These are phyloP conservation scores for Polylopha cassiicola DNA, from an alignment of 2,888 invertebrate species.

Conservation along the genomic window DNA sequence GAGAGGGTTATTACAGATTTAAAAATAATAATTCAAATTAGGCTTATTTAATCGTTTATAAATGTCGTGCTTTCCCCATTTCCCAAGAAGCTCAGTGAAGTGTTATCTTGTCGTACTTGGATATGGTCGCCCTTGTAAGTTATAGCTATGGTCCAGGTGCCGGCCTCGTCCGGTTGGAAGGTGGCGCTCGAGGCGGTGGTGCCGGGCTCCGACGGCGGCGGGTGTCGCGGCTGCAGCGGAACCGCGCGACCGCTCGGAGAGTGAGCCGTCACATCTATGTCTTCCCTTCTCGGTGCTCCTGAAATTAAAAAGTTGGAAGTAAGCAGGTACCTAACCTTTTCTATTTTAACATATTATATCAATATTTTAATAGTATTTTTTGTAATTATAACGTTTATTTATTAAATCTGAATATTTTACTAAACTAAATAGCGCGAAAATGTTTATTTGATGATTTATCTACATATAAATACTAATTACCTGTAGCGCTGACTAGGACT, in stretches of 20 bases:
- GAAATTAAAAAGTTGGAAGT: constrained; percentile 22
- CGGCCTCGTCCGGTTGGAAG: constrained; percentile 97
- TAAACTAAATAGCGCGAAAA: too few species aligned
- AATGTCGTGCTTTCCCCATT: too few species aligned
- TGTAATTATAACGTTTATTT: too few species aligned
- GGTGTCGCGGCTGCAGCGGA: constrained; percentile 67
- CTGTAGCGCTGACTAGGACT: constrained; percentile 92
- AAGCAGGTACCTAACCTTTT: too few species aligned
- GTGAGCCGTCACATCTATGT: constrained; percentile 94
- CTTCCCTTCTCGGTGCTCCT: constrained; percentile 87
- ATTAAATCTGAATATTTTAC: too few species aligned
- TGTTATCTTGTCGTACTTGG: constrained; percentile 61
- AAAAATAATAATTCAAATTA: too few species aligned
- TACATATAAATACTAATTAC: constrained; percentile 43
- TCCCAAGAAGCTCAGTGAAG: constrained; percentile 1
- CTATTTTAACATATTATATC: too few species aligned
- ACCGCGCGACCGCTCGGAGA: constrained; percentile 92
- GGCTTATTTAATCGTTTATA: too few species aligned
- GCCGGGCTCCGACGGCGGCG: constrained; percentile 90
- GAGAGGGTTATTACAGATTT: not conserved
- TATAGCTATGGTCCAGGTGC: constrained; percentile 97
- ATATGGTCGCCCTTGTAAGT: constrained; percentile 97
- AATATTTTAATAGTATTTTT: too few species aligned
- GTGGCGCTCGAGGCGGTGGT: constrained; percentile 91
- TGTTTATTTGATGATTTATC: not conserved